Evolutionary conservation across 2,797 vertebrate genomes (phyloP).

Genomic region (Notolepis coatsorum): DNA sequence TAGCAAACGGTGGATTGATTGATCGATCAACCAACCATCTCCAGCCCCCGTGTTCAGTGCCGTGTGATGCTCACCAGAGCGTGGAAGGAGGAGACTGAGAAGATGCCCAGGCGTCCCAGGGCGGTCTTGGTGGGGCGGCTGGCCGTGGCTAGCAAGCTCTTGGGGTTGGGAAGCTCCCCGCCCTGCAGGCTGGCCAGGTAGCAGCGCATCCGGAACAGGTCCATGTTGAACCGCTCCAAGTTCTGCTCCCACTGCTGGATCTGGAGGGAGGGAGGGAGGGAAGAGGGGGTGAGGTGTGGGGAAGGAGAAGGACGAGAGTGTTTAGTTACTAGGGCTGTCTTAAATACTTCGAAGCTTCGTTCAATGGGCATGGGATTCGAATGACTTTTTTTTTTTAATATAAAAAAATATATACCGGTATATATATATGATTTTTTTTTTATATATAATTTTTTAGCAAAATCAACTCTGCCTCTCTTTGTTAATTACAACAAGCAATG

Average conservation of each 20-base stretch:
- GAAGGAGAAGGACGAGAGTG: neutral
- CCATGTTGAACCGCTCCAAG: conserved; percentile 94
- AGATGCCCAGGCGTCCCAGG: conserved; percentile 89
- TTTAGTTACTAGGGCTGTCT: neutral
- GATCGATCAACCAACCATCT: neutral
- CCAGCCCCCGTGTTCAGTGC: neutral
- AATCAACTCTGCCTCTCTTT: too few species aligned
- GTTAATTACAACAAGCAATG: too few species aligned
- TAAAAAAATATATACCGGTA: too few species aligned
- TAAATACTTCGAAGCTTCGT: too few species aligned
- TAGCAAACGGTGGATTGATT: neutral
- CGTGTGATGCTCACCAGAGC: conserved; percentile 85
- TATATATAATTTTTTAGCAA: too few species aligned
- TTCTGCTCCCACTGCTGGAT: conserved; percentile 98
- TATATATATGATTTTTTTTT: too few species aligned
- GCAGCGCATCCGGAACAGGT: conserved; percentile 93
- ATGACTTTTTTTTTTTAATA: too few species aligned
- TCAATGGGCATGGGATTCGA: too few species aligned
- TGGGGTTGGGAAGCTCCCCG: conserved; percentile 94
- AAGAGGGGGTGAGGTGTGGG: neutral
- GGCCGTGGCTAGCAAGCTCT: conserved; percentile 90
- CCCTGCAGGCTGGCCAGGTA: conserved; percentile 95
- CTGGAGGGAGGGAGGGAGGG: conserved; percentile 62
- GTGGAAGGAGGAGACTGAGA: conserved; percentile 95
- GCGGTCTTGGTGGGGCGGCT: conserved; percentile 92